Evolutionary conservation across 2,888 invertebrate species (phyloP).

Genomic region (Stegophylla sp.): DNA sequence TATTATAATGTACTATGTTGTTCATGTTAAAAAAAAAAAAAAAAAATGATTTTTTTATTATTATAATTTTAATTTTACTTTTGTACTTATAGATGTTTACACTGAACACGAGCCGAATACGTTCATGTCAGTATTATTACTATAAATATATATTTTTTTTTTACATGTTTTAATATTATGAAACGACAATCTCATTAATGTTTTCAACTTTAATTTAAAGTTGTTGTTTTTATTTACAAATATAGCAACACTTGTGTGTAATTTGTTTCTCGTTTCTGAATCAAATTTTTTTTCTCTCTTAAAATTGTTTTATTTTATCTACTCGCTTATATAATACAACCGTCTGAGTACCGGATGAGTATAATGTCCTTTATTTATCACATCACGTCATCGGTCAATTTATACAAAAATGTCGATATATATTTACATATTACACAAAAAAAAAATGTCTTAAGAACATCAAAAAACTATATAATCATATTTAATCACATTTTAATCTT

Average conservation of each 20-base stretch:
- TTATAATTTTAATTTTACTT: not conserved
- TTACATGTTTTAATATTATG: slow-evolving; percentile 15
- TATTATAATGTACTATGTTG: not conserved
- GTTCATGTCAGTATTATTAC: not conserved
- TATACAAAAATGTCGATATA: no score
- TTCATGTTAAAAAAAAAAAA: no score
- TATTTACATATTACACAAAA: no score
- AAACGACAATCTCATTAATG: slow-evolving; percentile 33
- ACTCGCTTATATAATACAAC: no score
- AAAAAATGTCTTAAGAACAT: no score
- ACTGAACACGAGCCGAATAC: not conserved
- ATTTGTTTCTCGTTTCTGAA: not conserved
- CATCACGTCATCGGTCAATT: no score
- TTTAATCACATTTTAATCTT: no score
- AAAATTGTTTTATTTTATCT: no score
- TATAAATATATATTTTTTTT: not conserved
- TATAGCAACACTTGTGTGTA: slow-evolving; percentile 7
- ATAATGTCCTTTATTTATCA: no score
- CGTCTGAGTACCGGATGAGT: no score
- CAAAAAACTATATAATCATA: no score
- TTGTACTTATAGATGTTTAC: slow-evolving; percentile 25
- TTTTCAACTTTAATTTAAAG: not conserved
- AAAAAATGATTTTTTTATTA: slow-evolving; percentile 1
- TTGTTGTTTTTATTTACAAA: slow-evolving; percentile 16
- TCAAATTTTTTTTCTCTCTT: no score